These are phyloP conservation scores for Haplotaxodon microlepis DNA, from an alignment of 2,113 vertebrate species.

Conservation along the genomic window DNA sequence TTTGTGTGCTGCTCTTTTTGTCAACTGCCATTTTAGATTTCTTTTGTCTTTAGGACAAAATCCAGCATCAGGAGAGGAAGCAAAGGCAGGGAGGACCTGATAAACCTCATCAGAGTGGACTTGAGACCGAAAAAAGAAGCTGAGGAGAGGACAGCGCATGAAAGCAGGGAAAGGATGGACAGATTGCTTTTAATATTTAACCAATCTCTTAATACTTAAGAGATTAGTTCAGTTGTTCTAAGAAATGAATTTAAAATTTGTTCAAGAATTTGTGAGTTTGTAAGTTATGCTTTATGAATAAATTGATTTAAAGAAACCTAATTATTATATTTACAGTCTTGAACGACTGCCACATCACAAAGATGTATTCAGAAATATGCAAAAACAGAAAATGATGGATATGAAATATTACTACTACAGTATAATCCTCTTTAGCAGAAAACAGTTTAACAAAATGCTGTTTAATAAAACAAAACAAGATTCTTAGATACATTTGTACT, in stretches of 20 bases:
- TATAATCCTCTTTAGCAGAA: not conserved
- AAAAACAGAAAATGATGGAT: not conserved
- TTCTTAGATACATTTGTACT: not conserved
- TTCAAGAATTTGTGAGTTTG: not conserved
- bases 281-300: not conserved
- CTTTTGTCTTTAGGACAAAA: not conserved
- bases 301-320: not conserved
- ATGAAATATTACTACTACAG: not conserved
- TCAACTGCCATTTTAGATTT: not conserved
- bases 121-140: not conserved
- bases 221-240: not conserved
- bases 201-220: not conserved
- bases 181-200: not conserved
- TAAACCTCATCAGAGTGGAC: not conserved
- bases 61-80: fast-evolving
- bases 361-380: not conserved
- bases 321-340: not conserved
- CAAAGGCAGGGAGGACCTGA: not conserved
- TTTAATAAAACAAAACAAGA: not conserved
- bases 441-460: not conserved
- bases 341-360: not conserved
- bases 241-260: not conserved
- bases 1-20: not conserved
- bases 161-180: not conserved
- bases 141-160: not conserved